phyloP scores from a whole-genome alignment of 2,888 invertebrate species.

The Scotopteryx bipunctaria region DNA sequence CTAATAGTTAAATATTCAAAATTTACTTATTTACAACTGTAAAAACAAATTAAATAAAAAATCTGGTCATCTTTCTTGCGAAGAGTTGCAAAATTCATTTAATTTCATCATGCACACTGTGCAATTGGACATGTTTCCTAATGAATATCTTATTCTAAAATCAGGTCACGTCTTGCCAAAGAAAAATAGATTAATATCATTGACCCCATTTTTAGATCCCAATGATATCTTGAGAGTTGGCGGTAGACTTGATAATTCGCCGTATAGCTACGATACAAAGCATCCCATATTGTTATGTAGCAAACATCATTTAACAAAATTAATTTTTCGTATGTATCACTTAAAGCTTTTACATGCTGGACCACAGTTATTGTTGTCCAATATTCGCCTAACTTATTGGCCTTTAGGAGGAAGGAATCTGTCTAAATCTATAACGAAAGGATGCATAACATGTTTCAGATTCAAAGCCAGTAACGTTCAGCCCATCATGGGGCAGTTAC shows the following conservation, averaged over 20 bases:
- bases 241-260: constrained; percentile 31
- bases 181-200: constrained; percentile 16
- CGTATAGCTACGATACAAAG: constrained; percentile 30
- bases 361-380: constrained; percentile 5
- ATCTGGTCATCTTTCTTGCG: constrained; percentile 8
- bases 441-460: constrained; percentile 26
- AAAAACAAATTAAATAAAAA: constrained; percentile 9
- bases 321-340: constrained; percentile 17
- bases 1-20: too few relatives aligned
- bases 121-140: constrained; percentile 16
- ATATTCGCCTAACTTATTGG: not conserved
- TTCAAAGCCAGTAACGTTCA: constrained; percentile 23
- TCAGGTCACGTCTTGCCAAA: constrained; percentile 10
- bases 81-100: constrained; percentile 7
- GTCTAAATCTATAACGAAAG: constrained; percentile 23
- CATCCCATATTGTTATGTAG: constrained; percentile 20
- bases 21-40: not conserved
- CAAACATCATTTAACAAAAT: too few relatives aligned
- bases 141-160: constrained; percentile 12
- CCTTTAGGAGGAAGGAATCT: not conserved
- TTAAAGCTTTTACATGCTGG: constrained; percentile 16
- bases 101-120: not conserved
- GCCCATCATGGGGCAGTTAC: constrained; percentile 18
- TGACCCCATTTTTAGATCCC: constrained; percentile 20
- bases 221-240: constrained; percentile 29